These are phyloP conservation scores for Myotis daubentonii DNA, from an alignment of 2,797 vertebrate species.

Conservation along the genomic window DNA sequence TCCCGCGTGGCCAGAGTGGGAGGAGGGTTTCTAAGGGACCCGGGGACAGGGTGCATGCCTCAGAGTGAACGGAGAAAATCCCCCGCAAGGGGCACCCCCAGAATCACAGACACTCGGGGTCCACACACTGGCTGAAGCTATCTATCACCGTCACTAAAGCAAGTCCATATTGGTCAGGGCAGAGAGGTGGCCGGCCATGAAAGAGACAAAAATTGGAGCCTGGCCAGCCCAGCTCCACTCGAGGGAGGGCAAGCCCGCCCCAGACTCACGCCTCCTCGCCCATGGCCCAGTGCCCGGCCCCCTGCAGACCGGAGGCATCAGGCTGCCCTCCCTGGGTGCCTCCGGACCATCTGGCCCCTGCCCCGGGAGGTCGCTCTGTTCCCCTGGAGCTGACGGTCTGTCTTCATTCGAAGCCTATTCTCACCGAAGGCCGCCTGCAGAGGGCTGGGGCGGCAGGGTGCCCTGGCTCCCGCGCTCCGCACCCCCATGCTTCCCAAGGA, in stretches of 20 bases:
- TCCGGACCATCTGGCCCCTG: neutral
- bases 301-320: neutral
- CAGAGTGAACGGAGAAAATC: neutral
- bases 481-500: neutral
- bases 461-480: neutral
- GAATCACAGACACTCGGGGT: neutral
- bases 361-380: neutral
- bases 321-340: neutral
- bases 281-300: neutral
- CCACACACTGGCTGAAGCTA: neutral
- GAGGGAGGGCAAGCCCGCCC: neutral
- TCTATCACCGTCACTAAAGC: neutral
- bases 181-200: neutral
- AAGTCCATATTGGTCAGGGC: neutral
- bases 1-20: neutral
- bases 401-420: neutral
- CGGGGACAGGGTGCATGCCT: neutral
- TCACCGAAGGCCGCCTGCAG: neutral
- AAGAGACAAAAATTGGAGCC: neutral
- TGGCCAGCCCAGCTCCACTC: neutral
- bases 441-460: neutral
- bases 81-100: neutral
- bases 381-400: neutral
- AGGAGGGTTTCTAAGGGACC: neutral
- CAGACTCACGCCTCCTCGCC: fast-evolving